Conservation (phyloP, 2,888 invertebrate genomes). For the Palloptera scutellata region DNA sequence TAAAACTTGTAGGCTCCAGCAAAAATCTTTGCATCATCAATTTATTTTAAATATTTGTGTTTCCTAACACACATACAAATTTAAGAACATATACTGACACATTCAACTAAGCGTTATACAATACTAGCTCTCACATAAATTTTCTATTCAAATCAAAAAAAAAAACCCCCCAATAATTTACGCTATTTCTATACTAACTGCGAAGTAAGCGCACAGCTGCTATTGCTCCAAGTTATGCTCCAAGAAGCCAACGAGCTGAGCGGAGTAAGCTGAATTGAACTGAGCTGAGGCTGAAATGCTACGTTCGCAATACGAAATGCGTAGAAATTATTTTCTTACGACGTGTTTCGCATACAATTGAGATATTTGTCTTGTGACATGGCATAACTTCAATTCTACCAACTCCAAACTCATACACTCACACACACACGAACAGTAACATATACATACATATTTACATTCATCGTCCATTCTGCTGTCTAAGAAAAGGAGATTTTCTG, state of each 20-base stretch:
- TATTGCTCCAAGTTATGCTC: too few species aligned
- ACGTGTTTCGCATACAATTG: slow-evolving; percentile 39
- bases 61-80: not conserved
- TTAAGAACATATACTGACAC: not conserved
- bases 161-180: too few species aligned
- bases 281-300: too few species aligned
- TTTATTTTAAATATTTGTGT: not conserved
- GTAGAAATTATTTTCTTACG: slow-evolving; percentile 38
- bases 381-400: slow-evolving; percentile 5
- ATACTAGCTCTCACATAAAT: too few species aligned
- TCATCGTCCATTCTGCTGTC: not conserved
- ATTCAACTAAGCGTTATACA: too few species aligned
- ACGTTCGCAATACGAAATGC: slow-evolving; percentile 19
- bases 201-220: too few species aligned
- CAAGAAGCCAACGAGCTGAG: too few species aligned
- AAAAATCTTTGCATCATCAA: too few species aligned
- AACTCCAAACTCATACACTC: not conserved
- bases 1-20: too few species aligned
- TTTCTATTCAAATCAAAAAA: too few species aligned
- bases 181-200: too few species aligned
- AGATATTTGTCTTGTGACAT: slow-evolving; percentile 29
- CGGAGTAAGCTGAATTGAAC: too few species aligned
- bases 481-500: not conserved
- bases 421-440: not conserved
- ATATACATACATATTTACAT: not conserved